A percentile compares a stretch with the other conserved stretches of the same genome.
Evolutionary conservation across 1,140 invertebrate species (phyloP).

Genomic region (Uloborus diversus): DNA sequence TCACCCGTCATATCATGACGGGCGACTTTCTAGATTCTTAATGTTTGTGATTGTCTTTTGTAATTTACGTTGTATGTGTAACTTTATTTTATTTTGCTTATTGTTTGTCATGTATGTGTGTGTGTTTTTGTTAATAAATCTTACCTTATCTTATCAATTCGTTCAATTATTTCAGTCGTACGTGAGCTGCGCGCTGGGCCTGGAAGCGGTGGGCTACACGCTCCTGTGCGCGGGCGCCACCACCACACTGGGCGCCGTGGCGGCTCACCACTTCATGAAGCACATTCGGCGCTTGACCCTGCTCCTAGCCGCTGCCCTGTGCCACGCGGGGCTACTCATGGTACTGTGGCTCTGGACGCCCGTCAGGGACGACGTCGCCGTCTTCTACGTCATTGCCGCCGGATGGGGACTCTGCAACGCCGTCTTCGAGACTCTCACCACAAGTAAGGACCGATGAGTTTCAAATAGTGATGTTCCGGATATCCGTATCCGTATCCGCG

Average conservation of each 20-base stretch:
- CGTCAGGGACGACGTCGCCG: constrained; percentile 63
- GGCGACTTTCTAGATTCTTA: no score
- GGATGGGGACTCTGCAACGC: constrained; percentile 67
- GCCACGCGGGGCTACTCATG: constrained; percentile 65
- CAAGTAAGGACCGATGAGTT: no score
- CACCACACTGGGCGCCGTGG: constrained; percentile 63
- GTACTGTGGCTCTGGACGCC: constrained; percentile 66
- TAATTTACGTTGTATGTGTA: no score
- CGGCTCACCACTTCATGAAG: constrained; percentile 63
- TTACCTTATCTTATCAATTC: no score
- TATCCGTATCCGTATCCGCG: no score
- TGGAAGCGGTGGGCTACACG: constrained; percentile 65
- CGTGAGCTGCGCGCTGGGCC: constrained; percentile 65
- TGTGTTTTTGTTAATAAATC: no score
- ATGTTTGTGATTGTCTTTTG: no score
- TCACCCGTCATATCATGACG: no score
- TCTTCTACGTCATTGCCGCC: constrained; percentile 67
- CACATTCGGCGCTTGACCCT: constrained; percentile 66
- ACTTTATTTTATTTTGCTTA: no score
- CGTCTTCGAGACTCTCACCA: constrained; percentile 67
- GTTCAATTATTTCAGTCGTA: constrained; percentile 65
- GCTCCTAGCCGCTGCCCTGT: constrained; percentile 63
- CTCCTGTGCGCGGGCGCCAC: constrained; percentile 65
- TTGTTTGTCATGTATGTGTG: no score
- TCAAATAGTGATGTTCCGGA: no score